Conservation (phyloP, 1,140 invertebrate species). For the Drosophila nannoptera region DNA sequence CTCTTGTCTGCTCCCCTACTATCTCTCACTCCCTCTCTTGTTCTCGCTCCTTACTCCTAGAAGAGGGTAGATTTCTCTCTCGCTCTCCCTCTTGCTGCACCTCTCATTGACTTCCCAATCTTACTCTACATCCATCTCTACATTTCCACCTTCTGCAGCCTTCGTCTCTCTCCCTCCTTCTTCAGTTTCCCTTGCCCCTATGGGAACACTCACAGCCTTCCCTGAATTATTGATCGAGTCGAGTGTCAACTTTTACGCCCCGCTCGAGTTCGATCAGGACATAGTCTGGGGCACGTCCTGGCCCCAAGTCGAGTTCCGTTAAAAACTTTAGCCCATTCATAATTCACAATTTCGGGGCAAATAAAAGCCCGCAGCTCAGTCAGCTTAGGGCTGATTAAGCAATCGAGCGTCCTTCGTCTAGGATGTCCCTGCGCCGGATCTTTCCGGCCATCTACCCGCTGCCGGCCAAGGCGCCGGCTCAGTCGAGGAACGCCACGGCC, state of each 20-base stretch:
- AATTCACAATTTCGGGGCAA: constrained; percentile 4
- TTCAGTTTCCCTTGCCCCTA: background rate
- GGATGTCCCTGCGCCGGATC: constrained; percentile 39
- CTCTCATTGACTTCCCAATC: no score
- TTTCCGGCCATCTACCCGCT: constrained; percentile 51
- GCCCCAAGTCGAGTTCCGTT: background rate
- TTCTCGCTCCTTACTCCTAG: no score
- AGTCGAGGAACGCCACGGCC: constrained; percentile 48
- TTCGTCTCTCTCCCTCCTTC: no score
- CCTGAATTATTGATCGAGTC: constrained; percentile 21
- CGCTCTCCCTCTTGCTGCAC: no score
- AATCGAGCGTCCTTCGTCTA: background rate
- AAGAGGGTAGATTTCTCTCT: no score
- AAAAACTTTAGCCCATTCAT: constrained; percentile 2
- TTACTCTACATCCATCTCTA: no score
- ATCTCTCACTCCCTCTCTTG: no score
- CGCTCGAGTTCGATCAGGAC: no score
- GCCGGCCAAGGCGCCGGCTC: constrained; percentile 22
- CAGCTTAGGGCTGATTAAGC: background rate
- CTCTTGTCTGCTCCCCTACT: no score
- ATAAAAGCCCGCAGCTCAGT: constrained; percentile 7
- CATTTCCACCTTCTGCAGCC: no score
- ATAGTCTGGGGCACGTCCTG: background rate
- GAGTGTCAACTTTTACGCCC: constrained; percentile 41
- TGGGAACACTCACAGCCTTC: constrained; percentile 23